Percentiles rank a stretch among this genome's conserved stretches.
Evolutionary conservation across 2,888 invertebrate genomes (phyloP).

Genomic region (Pachymerium ferrugineum): DNA sequence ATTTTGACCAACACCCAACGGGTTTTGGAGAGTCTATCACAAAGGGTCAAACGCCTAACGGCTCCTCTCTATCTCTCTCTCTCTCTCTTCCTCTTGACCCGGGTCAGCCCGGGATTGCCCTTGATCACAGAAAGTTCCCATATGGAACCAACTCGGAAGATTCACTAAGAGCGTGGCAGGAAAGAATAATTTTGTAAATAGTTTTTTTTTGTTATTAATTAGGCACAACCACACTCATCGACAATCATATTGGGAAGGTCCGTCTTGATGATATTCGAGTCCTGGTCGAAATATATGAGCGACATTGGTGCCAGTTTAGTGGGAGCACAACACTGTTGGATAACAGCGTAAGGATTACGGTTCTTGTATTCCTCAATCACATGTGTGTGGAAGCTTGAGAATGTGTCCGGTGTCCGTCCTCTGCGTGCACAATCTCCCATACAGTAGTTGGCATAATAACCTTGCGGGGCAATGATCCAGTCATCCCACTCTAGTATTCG

Average conservation of each 20-base stretch:
- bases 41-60: constrained; percentile 22
- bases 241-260: constrained; percentile 94
- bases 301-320: constrained; percentile 88
- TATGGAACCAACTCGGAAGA: constrained; percentile 17
- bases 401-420: constrained; percentile 71
- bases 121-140: constrained; percentile 18
- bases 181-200: background rate
- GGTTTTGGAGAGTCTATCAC: constrained; percentile 24
- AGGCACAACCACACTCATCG: constrained; percentile 92
- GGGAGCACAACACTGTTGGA: constrained; percentile 87
- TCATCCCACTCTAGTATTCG: constrained; percentile 88
- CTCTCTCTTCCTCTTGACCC: constrained; percentile 15
- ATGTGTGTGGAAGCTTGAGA: constrained; percentile 81
- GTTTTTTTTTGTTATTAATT: constrained; percentile 45
- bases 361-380: constrained; percentile 83
- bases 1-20: constrained; percentile 23
- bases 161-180: constrained; percentile 22
- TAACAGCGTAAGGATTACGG: constrained; percentile 52
- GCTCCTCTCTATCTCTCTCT: too few species aligned
- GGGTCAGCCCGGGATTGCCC: constrained; percentile 2
- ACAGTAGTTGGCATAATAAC: constrained; percentile 91
- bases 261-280: constrained; percentile 84
- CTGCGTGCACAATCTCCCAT: constrained; percentile 76
- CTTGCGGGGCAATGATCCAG: constrained; percentile 52
- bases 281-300: constrained; percentile 83